Evolutionary conservation across 1,140 invertebrate genomes (phyloP), one percentile per base, ranked within the genome.

Genomic region (Propsilocerus akamusi): DNA sequence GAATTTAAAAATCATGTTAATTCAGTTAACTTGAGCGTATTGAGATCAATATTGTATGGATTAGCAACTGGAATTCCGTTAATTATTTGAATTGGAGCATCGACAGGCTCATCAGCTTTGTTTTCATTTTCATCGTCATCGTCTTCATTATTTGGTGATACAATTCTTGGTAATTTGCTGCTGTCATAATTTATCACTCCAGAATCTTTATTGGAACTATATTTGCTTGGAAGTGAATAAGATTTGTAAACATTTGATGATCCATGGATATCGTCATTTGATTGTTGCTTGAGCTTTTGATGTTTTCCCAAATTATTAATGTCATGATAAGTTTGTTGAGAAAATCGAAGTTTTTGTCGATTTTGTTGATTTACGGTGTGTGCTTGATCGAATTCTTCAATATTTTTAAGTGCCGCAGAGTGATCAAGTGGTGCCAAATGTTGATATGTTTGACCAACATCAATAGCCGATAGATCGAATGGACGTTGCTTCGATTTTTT

Each of bases 321-420:
- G 34, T 64, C 63, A 20, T 63, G 63, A 53, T 65, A 64, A 25
- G 61, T 64, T 23, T 65, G 60, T 6, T 60, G 62, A 25, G 64
- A 64, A 41, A 64, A 63, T 14, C 62, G 62, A 2, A 64, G 46
- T 20, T 64, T 64, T 11, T 55, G 55, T 26, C 65, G 64, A 11
- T 50, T 41, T 14, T 6, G 26, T 7, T 51, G 34, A 6, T 58
- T 56, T n/a, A 64, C 56, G 23, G 60, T 61, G 53, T 64, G 61
- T 2, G 62, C 60, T 2, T 63, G 34, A 48, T 63, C 62, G 11
- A 64, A 63, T 30, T 64, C 62, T 25, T 64, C 26, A 22, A 49
- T 12, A 48, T 48, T 48, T 20, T 28, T 48, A 24, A 48, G 6
- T 1, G 25, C 30, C 25, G 26, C 26, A 11, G 23, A 25, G 25